Evolutionary conservation across 2,888 invertebrate species (phyloP).

Genomic region (Conops quadrifasciatus): DNA sequence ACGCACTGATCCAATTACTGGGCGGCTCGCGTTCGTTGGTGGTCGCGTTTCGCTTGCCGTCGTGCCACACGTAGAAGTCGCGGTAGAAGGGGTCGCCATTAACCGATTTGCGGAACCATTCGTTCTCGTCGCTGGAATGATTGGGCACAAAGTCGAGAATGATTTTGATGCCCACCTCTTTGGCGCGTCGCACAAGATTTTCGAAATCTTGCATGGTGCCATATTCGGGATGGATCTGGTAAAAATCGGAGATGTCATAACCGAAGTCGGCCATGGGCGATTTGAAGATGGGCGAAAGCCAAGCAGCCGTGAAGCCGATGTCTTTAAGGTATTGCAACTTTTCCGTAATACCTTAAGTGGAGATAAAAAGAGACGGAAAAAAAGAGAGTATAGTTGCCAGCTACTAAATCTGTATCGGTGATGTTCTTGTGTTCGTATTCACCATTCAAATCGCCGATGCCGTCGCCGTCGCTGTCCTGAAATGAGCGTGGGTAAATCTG

Average conservation of each 20-base stretch:
- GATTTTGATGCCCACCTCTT: slow-evolving; percentile 66
- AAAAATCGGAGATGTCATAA: slow-evolving; percentile 79
- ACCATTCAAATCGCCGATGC: slow-evolving; percentile 73
- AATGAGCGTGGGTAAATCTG: slow-evolving; percentile 84
- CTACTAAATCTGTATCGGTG: not conserved
- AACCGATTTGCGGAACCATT: slow-evolving; percentile 83
- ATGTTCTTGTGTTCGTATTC: slow-evolving; percentile 46
- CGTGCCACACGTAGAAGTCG: slow-evolving; percentile 80
- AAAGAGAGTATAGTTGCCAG: not conserved
- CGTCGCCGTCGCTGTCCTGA: slow-evolving; percentile 80
- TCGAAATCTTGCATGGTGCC: slow-evolving; percentile 79
- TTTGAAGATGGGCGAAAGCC: slow-evolving; percentile 79
- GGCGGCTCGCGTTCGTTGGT: slow-evolving; percentile 64
- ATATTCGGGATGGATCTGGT: slow-evolving; percentile 74
- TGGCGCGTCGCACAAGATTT: slow-evolving; percentile 69
- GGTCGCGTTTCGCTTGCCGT: slow-evolving; percentile 60
- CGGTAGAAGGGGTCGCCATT: slow-evolving; percentile 70
- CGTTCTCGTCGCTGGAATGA: slow-evolving; percentile 76
- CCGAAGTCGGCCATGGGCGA: slow-evolving; percentile 83
- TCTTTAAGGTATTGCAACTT: slow-evolving; percentile 74
- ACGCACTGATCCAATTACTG: slow-evolving; percentile 68
- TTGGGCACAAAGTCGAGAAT: slow-evolving; percentile 68
- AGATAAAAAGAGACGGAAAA: no score
- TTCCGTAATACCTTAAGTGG: slow-evolving; percentile 68
- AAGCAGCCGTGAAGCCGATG: slow-evolving; percentile 73